Evolutionary conservation across 2,797 vertebrate genomes (phyloP), one percentile per base, ranked within the genome.

Genomic region (Lagorchestes hirsutus): DNA sequence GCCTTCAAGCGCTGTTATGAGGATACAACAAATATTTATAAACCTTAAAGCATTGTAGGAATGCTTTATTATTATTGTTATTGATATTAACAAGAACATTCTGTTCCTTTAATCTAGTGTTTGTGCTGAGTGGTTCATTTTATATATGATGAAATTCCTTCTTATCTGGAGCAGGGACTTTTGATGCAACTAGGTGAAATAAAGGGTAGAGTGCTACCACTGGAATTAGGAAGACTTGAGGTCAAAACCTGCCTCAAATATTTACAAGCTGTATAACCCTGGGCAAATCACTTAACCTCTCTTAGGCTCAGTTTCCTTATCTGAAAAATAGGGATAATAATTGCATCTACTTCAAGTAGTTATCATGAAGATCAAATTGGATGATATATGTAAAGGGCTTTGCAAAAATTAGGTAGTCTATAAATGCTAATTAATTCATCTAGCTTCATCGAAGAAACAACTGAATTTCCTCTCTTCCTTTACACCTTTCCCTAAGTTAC

Each of bases 231-330:
- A 54, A 58, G 11, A 93, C 46, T 94, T 90, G 95, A 46, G 31
- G 14, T 56, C 16, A 74, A 93, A 67, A 95, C 31, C 67, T 55
- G 29, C 55, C 31, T 52, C 13, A 11, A 28, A 52, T 52, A 93
- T 93, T 67, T 92, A 67, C n/a, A 91, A 46, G 28, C 27, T 55
- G 82, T 92, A 28, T 87, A 93, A 90, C 62, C 95, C 5, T 90
- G 31, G 27, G 9, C 5, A 94, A 74, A 24, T 93, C 40, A 91
- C 50, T 94, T 24, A 54, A 59, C 34, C 31, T 91, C 5, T 67
- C 0, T n/a, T 8, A 82, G 31, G 11, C n/a, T 67, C 50, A 55
- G 12, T 92, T 90, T 29, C n/a, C 18, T 92, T 10, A 90, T 29
- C 52, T 55, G 56, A 74, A 55, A 95, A 94, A 90, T 67, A 40